Evolutionary conservation across 37 sponge, comb jelly and placozoan species (phyloP).

Genomic region (Bolinopsis microptera): DNA sequence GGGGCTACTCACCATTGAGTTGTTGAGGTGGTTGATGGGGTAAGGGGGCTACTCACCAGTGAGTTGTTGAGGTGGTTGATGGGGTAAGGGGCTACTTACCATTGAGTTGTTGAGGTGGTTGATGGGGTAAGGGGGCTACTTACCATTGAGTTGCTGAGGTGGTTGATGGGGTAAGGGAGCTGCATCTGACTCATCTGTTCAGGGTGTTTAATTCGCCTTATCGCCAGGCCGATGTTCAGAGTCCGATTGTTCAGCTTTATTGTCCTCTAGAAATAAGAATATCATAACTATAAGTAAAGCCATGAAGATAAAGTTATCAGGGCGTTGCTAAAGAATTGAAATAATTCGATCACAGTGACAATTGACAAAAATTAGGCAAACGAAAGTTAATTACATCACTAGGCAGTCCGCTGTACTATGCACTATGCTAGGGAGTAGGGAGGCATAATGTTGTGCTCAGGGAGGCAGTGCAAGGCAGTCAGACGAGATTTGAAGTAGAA

Average conservation of each 20-base stretch:
- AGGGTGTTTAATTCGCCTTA: conserved; percentile 12
- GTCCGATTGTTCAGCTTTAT: background rate
- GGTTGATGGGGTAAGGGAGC: background rate
- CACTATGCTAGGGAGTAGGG: no score
- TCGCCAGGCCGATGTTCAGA: conserved; percentile 45
- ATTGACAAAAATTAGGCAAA: no score
- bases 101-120: background rate
- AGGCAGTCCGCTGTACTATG: no score
- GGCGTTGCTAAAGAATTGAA: no score
- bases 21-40: background rate
- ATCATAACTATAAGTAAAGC: no score
- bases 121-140: background rate
- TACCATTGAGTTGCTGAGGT: background rate
- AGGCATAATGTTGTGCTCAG: no score
- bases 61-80: background rate
- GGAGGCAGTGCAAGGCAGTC: no score
- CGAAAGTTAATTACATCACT: no score
- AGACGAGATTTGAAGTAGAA: no score
- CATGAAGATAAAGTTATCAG: no score
- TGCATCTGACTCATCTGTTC: conserved; percentile 1
- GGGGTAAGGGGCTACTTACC: background rate
- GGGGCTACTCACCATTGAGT: background rate
- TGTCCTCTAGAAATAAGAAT: background rate
- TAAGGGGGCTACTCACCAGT: background rate
- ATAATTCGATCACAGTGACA: no score